Evolutionary conservation across 2,797 vertebrate species (phyloP).

Genomic region (Anabacerthia variegaticeps): DNA sequence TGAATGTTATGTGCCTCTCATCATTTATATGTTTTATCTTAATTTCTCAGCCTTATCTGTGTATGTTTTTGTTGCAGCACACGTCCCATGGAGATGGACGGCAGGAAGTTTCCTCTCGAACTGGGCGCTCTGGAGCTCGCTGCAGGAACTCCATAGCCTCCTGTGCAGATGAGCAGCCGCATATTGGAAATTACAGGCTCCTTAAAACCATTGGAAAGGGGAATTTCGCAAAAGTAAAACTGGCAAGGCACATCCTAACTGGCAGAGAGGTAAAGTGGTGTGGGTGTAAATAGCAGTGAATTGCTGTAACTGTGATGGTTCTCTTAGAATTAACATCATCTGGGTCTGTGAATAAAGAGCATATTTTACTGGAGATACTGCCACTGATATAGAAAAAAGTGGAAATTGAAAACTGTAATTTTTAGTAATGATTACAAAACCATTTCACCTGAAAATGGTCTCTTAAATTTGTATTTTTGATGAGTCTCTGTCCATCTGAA

Average conservation of each 20-base stretch:
- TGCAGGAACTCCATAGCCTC: constrained; percentile 95
- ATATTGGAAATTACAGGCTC: constrained; percentile 96
- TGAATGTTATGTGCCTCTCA: neutral
- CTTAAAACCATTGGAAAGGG: constrained; percentile 98
- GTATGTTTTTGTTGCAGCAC: constrained; percentile 80
- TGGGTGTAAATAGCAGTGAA: neutral
- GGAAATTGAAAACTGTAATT: neutral
- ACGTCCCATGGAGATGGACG: constrained; percentile 91
- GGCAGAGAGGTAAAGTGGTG: constrained; percentile 89
- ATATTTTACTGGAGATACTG: neutral
- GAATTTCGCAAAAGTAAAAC: constrained; percentile 97
- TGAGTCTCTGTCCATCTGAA: neutral
- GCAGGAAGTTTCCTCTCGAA: constrained; percentile 90
- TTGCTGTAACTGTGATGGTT: neutral
- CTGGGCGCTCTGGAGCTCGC: constrained; percentile 92
- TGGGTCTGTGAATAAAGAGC: neutral
- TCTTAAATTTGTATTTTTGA: neutral
- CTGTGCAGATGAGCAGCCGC: constrained; percentile 93
- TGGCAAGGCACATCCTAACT: constrained; percentile 95
- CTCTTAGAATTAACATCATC: neutral
- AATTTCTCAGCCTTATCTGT: neutral
- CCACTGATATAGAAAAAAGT: neutral
- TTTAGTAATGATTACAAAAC: neutral
- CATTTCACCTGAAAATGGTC: neutral
- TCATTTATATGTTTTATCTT: neutral